Evolutionary conservation across 2,888 invertebrate genomes (phyloP), one percentile per base, ranked within the genome.

Genomic region (Coecobrya sp.): DNA sequence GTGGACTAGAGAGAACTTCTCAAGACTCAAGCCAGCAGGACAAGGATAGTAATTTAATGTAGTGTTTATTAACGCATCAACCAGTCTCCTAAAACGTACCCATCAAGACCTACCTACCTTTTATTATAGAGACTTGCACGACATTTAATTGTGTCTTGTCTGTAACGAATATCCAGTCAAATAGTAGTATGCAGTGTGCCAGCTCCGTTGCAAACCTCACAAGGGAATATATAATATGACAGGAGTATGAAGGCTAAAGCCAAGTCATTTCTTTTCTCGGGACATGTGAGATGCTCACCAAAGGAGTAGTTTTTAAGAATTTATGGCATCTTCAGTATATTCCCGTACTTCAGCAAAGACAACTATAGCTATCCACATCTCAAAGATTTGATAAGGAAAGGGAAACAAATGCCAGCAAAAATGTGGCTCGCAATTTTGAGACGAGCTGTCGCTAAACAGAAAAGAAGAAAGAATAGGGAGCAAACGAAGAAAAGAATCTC

Each of bases 31-130:
- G 49, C 11, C 13, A 49, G 49, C 13, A 13, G 11, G 13, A 59
- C 59, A 22, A 68, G 68, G 4, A 30, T 68, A 13, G 5, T 30
- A 68, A 68, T 27, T 68, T 27, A 68, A 68, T 68, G 68, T 68
- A 68, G 68, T 30, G 30, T 68, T 68, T 27, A 68, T 68, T 68
- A 68, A 30, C 8, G 16, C 30, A 68, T 27, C 4, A 10, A 25
- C 10, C 10, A 30, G 62, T 11, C 25, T 27, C 27, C 27, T 0
- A 22, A 65, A 25, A 25, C 19, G 19, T 55, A 19, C 25, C 13
- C 25, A 27, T 55, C n/a, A 25, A 59, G 10, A 65, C 25, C 1
- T 19, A 59, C 59, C 49, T 49, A 49, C 11, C 49, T 49, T 49
- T 49, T 1, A 2, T n/a, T n/a, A 55, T 19, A 55, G 19, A 55